Percentiles rank a stretch among this genome's conserved stretches.
Conservation (phyloP, 2,797 vertebrate genomes). For the Myripristis jacobus region DNA sequence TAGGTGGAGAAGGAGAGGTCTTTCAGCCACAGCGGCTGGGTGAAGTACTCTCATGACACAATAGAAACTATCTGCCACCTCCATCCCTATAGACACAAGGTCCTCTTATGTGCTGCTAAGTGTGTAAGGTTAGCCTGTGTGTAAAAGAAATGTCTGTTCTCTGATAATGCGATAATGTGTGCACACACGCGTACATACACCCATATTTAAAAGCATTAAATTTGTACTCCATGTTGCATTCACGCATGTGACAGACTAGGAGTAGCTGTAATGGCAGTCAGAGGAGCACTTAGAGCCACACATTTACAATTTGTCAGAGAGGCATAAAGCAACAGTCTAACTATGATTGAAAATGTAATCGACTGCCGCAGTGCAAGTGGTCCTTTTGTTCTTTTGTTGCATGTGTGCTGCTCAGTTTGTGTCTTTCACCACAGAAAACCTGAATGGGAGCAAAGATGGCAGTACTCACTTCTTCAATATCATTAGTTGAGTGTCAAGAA, state of each 20-base stretch:
- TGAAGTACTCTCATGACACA: conserved; percentile 57
- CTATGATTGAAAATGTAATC: conserved; percentile 25
- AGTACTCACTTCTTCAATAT: conserved; percentile 5
- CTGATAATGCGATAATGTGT: no score
- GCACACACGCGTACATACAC: not conserved
- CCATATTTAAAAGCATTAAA: not conserved
- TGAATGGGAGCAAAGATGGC: conserved; percentile 9
- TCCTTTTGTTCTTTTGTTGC: conserved; percentile 8
- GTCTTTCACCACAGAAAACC: not conserved
- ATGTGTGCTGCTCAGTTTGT: conserved; percentile 5
- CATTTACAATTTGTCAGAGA: conserved; percentile 1
- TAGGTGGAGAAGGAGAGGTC: conserved; percentile 30
- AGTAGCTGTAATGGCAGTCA: not conserved
- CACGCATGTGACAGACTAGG: not conserved
- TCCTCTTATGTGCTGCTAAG: conserved; percentile 43
- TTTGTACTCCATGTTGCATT: not conserved
- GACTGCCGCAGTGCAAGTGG: conserved; percentile 14
- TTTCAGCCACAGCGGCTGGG: conserved; percentile 33
- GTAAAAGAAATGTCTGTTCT: no score
- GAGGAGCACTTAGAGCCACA: not conserved
- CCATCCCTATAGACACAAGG: conserved; percentile 14
- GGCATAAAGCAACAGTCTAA: conserved; percentile 9
- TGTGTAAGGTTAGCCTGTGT: conserved; percentile 21
- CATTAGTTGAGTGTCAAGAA: not conserved
- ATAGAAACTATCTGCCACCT: conserved; percentile 43